Conservation (phyloP, 2,888 invertebrate species). For the Drosophila emarginata region DNA sequence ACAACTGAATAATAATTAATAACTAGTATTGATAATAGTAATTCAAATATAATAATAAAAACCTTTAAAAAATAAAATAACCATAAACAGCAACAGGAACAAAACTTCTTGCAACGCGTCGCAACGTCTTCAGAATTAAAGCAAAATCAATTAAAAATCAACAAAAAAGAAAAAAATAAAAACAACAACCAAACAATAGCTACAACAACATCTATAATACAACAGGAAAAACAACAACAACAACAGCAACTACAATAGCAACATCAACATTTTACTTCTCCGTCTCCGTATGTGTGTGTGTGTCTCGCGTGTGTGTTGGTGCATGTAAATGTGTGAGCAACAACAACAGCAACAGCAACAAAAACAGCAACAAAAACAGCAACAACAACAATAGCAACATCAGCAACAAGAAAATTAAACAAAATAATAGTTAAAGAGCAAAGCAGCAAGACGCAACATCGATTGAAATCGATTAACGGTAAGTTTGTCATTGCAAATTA, state of each 20-base stretch:
- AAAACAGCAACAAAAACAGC: constrained; percentile 16
- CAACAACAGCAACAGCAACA: constrained; percentile 41
- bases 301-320: constrained; percentile 57
- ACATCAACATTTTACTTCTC: constrained; percentile 33
- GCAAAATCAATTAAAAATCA: constrained; percentile 11
- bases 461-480: constrained; percentile 77
- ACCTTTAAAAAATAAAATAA: not conserved
- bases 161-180: constrained; percentile 13
- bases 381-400: constrained; percentile 30
- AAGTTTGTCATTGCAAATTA: constrained; percentile 27
- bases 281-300: constrained; percentile 52
- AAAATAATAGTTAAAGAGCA: constrained; percentile 44
- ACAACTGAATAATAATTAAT: constrained; percentile 14
- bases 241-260: constrained; percentile 10
- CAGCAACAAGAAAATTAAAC: constrained; percentile 40
- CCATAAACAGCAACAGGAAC: constrained; percentile 42
- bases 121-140: constrained; percentile 42
- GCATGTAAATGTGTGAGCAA: constrained; percentile 55
- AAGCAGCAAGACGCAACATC: constrained; percentile 62
- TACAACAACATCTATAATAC: constrained; percentile 21
- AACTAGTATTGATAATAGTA: constrained; percentile 7
- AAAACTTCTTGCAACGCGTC: constrained; percentile 46
- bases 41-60: not conserved
- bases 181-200: constrained; percentile 14
- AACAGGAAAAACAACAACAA: not conserved